Evolutionary conservation across 2,797 vertebrate species (phyloP).

Genomic region (Novumbra hubbsi): DNA sequence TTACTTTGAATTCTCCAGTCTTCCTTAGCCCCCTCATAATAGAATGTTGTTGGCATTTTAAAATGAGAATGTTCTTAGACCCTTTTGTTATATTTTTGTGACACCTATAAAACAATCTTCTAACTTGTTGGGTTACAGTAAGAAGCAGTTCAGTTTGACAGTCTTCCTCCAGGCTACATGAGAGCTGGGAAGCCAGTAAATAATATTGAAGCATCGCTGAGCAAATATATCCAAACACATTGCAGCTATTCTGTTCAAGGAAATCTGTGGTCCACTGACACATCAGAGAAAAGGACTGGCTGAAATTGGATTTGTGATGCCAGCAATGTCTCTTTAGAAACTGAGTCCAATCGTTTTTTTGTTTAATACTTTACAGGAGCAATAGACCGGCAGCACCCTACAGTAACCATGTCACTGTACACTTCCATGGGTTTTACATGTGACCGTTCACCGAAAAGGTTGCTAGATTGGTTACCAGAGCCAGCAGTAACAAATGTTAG

Average conservation of each 20-base stretch:
- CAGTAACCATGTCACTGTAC: conserved; percentile 26
- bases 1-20: neutral
- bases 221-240: conserved; percentile 68
- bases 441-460: too few species aligned
- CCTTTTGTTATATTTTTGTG: conserved; percentile 49
- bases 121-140: conserved; percentile 59
- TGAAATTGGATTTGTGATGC: conserved; percentile 59
- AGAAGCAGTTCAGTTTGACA: conserved; percentile 57
- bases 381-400: conserved; percentile 19
- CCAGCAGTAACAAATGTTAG: too few species aligned
- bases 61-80: conserved; percentile 28
- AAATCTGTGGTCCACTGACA: conserved; percentile 57
- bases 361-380: conserved; percentile 44
- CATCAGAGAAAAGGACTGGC: conserved; percentile 47
- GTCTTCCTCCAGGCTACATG: conserved; percentile 60
- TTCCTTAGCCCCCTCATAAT: conserved; percentile 25
- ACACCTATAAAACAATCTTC: conserved; percentile 53
- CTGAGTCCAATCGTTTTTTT: conserved; percentile 46
- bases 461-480: too few species aligned
- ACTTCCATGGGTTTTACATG: neutral
- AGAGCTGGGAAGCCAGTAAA: conserved; percentile 68
- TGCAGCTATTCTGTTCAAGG: conserved; percentile 66
- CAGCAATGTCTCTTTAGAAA: conserved; percentile 43
- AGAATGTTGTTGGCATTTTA: conserved; percentile 19
- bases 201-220: conserved; percentile 71